Conservation (phyloP, 2,113 vertebrate genomes). For the Phoxinus phoxinus region DNA sequence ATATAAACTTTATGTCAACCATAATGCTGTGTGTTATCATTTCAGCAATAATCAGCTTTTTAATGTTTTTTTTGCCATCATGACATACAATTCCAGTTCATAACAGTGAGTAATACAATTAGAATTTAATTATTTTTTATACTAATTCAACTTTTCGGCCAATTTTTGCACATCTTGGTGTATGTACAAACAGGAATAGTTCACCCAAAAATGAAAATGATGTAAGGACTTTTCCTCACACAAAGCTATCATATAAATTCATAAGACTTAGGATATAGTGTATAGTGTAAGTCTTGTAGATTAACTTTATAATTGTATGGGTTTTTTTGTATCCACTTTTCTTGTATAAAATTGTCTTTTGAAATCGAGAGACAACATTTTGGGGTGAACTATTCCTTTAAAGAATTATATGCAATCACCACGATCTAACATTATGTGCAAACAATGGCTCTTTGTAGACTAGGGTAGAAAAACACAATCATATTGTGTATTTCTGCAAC, state of each 20-base stretch:
- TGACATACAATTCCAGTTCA: not conserved
- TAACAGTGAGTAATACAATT: not conserved
- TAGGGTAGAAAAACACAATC: not conserved
- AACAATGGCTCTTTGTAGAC: not conserved
- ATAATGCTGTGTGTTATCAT: not conserved
- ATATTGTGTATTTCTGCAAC: not conserved
- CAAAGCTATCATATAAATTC: not conserved
- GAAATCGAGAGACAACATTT: not conserved
- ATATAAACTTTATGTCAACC: not conserved
- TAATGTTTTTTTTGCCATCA: not conserved
- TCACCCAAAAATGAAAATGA: conserved; percentile 1
- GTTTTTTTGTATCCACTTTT: not conserved
- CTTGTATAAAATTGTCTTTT: not conserved
- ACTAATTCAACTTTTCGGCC: not conserved
- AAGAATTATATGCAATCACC: not conserved
- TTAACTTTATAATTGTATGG: not conserved
- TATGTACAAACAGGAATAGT: not conserved
- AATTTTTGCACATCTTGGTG: not conserved
- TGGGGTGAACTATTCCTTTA: conserved; percentile 6
- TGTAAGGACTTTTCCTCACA: not conserved
- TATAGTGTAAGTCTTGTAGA: not conserved
- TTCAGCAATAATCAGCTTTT: not conserved
- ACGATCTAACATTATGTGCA: not conserved
- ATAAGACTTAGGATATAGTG: not conserved
- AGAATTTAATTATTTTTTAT: not conserved